These are phyloP conservation scores for Imbricaverruca yamaguchii DNA, from an alignment of 2,888 invertebrate genomes.

Conservation along the genomic window DNA sequence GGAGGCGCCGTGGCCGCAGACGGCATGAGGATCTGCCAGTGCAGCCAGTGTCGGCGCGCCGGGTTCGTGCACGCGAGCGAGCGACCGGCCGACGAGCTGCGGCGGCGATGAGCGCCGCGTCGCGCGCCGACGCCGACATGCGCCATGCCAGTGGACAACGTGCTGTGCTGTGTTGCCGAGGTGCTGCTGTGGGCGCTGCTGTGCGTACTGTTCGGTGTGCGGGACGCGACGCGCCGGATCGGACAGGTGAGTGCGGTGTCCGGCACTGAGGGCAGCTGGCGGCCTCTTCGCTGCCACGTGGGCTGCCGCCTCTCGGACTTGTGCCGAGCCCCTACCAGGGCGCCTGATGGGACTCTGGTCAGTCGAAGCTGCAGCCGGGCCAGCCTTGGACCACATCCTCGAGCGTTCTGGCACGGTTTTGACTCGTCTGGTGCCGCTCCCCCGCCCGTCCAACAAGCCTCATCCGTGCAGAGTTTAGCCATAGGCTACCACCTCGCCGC, in stretches of 20 bases:
- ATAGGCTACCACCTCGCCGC: too few species aligned
- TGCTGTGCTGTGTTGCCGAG: not conserved
- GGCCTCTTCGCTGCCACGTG: not conserved
- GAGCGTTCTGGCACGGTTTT: not conserved
- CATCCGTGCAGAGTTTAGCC: too few species aligned
- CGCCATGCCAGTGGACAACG: not conserved
- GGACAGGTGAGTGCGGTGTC: not conserved
- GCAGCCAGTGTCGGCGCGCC: slow-evolving; percentile 1
- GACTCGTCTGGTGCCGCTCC: not conserved
- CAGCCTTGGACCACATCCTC: not conserved
- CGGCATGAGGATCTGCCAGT: not conserved
- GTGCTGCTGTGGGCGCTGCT: not conserved
- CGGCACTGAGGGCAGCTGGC: not conserved
- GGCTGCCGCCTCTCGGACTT: not conserved
- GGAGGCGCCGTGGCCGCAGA: not conserved
- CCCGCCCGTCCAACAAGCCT: too few species aligned
- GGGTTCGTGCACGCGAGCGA: not conserved
- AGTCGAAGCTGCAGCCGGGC: not conserved
- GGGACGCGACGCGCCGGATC: not conserved
- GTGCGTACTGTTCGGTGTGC: not conserved
- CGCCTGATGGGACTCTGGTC: not conserved
- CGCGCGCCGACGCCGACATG: not conserved
- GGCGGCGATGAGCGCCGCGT: not conserved
- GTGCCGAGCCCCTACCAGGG: not conserved
- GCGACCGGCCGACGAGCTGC: not conserved